phyloP scores from a whole-genome alignment of 2,113 vertebrate genomes.

The Chamaetylas fuelleborni region DNA sequence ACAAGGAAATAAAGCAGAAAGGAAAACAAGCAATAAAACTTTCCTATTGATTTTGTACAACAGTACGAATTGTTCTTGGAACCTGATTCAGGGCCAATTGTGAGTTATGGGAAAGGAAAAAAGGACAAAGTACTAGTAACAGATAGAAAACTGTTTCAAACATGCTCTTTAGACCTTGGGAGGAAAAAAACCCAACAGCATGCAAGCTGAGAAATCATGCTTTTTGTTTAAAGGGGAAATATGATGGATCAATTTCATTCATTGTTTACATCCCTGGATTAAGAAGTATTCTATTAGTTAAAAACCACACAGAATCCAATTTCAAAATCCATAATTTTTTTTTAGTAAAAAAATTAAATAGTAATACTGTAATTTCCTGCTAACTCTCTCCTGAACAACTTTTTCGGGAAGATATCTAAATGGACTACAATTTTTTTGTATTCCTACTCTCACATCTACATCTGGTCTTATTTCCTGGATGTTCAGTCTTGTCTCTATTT shows the following conservation, averaged over 20 bases:
- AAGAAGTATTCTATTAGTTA: neutral
- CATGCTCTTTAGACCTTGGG: neutral
- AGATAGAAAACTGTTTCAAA: constrained; percentile 30
- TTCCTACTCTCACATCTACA: neutral
- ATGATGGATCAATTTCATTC: neutral
- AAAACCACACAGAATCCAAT: neutral
- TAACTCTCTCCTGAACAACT: neutral
- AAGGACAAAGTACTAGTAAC: neutral
- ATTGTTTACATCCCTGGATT: neutral
- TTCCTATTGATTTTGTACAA: constrained; percentile 4
- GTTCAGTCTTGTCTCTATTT: neutral
- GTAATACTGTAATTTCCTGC: neutral
- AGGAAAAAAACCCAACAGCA: neutral
- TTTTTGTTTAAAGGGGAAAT: neutral
- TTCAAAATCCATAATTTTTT: neutral
- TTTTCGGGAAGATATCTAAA: neutral
- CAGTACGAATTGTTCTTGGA: neutral
- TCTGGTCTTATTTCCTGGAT: neutral
- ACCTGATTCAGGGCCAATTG: neutral
- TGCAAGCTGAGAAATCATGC: neutral
- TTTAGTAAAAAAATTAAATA: neutral
- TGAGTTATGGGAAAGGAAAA: constrained; percentile 30
- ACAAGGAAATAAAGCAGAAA: neutral
- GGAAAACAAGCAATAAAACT: neutral
- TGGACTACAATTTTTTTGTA: neutral